Percentiles rank a stretch among this genome's conserved stretches.
Evolutionary conservation across 2,888 invertebrate genomes (phyloP).

Genomic region (Oscheius sp.): DNA sequence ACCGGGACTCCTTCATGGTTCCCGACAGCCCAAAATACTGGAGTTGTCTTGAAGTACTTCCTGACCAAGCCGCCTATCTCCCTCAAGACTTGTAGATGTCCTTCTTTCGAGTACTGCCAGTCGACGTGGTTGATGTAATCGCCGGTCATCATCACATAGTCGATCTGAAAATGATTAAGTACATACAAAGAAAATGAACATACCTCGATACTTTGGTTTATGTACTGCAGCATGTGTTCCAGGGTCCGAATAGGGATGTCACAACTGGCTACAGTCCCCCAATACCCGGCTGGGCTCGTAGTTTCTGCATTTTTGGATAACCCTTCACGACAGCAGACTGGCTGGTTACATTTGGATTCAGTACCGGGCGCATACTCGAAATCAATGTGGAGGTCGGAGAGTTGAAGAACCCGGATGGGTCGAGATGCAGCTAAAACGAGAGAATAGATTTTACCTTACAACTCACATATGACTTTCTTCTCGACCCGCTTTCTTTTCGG

Average conservation of each 20-base stretch:
- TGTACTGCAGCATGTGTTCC: constrained; percentile 84
- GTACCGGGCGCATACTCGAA: constrained; percentile 87
- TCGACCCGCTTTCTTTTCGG: neutral
- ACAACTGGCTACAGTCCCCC: constrained; percentile 95
- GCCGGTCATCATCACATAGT: constrained; percentile 88
- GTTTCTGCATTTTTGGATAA: constrained; percentile 19
- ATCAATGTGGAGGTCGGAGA: constrained; percentile 95
- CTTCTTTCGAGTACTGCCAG: constrained; percentile 82
- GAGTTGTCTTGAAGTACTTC: constrained; percentile 82
- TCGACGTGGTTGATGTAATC: constrained; percentile 95
- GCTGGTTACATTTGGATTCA: constrained; percentile 92
- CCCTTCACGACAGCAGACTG: constrained; percentile 84
- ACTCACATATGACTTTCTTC: neutral
- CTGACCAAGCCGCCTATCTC: constrained; percentile 57
- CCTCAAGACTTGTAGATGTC: constrained; percentile 55
- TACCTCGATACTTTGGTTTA: constrained; percentile 70
- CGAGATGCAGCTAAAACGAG: constrained; percentile 16
- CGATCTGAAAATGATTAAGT: constrained; percentile 75
- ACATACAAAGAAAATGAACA: neutral
- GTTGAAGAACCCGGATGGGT: constrained; percentile 80
- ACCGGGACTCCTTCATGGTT: constrained; percentile 97
- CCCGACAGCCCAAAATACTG: constrained; percentile 92
- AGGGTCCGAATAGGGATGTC: constrained; percentile 92
- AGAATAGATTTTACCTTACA: too few species aligned
- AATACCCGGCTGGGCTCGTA: constrained; percentile 82